Conservation (phyloP, 2,888 invertebrate species). For the Exephanes ischioxanthus region DNA sequence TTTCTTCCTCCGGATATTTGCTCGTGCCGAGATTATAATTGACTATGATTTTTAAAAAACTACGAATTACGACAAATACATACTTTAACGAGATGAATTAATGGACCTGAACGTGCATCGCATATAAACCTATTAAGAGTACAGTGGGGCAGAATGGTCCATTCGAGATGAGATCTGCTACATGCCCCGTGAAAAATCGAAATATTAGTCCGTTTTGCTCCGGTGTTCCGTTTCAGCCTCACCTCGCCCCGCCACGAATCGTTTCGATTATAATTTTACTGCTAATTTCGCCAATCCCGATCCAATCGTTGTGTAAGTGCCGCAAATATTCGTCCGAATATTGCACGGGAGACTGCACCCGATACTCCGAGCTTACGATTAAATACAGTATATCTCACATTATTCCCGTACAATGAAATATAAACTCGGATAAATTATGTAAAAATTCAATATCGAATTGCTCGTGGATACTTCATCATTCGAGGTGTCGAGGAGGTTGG, state of each 20-base stretch:
- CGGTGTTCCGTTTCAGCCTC: neutral
- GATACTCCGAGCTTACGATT: neutral
- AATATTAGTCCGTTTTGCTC: neutral
- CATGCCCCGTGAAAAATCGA: neutral
- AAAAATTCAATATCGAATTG: constrained; percentile 13
- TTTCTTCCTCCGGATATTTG: neutral
- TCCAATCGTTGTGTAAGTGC: neutral
- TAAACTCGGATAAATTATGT: constrained; percentile 18
- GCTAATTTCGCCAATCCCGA: neutral
- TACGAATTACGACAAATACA: neutral
- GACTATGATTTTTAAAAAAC: neutral
- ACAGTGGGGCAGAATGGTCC: neutral
- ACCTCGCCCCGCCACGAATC: neutral
- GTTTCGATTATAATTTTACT: neutral
- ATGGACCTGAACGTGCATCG: neutral
- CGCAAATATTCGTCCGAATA: neutral
- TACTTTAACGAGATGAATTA: neutral
- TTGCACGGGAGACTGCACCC: neutral
- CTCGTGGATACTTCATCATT: constrained; percentile 5
- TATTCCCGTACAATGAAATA: neutral
- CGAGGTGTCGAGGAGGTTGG: neutral
- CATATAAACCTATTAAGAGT: neutral
- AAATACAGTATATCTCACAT: constrained; percentile 3
- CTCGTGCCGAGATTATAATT: neutral
- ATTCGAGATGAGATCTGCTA: neutral